Conservation (phyloP, 2,888 invertebrate species). For the Parapristionchus giblindavisi region DNA sequence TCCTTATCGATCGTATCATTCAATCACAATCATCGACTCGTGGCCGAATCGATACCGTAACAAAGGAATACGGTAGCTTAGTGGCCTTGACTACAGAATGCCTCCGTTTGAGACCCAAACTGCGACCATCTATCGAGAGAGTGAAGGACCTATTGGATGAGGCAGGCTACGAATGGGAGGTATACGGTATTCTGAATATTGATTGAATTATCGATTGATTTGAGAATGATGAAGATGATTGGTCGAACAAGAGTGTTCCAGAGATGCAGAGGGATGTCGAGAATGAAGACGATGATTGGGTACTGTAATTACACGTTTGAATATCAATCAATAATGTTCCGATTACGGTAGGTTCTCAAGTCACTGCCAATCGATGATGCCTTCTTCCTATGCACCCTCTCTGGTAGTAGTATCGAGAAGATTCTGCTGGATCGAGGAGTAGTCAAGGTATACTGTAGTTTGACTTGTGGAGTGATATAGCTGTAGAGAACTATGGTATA, state of each 20-base stretch:
- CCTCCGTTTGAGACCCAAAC: neutral
- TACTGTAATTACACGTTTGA: neutral
- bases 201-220: neutral
- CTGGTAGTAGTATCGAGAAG: slow-evolving; percentile 89
- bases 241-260: neutral
- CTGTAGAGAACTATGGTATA: neutral
- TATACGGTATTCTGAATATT: neutral
- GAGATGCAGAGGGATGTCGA: slow-evolving; percentile 17
- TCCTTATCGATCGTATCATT: no score
- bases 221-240: slow-evolving; percentile 5
- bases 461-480: neutral
- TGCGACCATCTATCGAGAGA: slow-evolving; percentile 1
- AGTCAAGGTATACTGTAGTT: neutral
- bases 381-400: slow-evolving; percentile 93
- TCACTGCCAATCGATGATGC: slow-evolving; percentile 80
- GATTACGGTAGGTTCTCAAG: slow-evolving; percentile 1
- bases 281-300: slow-evolving; percentile 18
- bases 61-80: neutral
- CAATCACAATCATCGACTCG: no score
- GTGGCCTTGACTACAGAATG: neutral
- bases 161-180: neutral
- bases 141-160: neutral
- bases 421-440: slow-evolving; percentile 26
- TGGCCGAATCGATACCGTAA: neutral
- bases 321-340: neutral